Conservation (phyloP, 2,797 vertebrate species). For the Sarcophilus harrisii region DNA sequence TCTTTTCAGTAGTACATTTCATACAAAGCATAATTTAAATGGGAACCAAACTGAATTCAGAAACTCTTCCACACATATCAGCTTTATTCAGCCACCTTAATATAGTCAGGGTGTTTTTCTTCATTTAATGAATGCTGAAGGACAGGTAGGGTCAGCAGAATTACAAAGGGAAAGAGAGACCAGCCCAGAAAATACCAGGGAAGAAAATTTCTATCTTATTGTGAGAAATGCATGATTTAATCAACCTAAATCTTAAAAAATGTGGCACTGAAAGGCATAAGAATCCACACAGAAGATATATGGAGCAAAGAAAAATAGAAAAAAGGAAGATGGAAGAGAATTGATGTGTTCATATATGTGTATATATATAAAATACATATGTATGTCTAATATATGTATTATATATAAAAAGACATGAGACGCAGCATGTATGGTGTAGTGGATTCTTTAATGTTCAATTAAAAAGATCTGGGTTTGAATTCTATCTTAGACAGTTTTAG, state of each 20-base stretch:
- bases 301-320: not conserved
- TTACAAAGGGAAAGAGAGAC: slow-evolving; percentile 8
- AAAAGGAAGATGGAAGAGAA: not conserved
- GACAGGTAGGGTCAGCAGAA: not conserved
- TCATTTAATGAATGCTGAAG: slow-evolving; percentile 11
- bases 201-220: slow-evolving; percentile 15
- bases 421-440: not conserved
- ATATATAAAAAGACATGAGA: not conserved
- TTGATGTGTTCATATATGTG: not conserved
- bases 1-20: slow-evolving; percentile 33
- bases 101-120: not conserved
- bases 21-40: slow-evolving; percentile 32
- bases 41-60: slow-evolving; percentile 32
- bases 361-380: not conserved
- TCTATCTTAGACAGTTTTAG: not conserved
- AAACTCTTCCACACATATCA: not conserved
- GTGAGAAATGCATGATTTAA: not conserved
- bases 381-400: not conserved
- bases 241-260: slow-evolving; percentile 28
- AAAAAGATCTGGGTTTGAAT: not conserved
- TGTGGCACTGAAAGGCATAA: not conserved
- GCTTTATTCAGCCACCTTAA: not conserved
- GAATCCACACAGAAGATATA: slow-evolving; percentile 32
- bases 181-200: not conserved
- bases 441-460: too few species aligned